Conservation (phyloP, 2,888 invertebrate genomes). For the Ornithoptera priamus region DNA sequence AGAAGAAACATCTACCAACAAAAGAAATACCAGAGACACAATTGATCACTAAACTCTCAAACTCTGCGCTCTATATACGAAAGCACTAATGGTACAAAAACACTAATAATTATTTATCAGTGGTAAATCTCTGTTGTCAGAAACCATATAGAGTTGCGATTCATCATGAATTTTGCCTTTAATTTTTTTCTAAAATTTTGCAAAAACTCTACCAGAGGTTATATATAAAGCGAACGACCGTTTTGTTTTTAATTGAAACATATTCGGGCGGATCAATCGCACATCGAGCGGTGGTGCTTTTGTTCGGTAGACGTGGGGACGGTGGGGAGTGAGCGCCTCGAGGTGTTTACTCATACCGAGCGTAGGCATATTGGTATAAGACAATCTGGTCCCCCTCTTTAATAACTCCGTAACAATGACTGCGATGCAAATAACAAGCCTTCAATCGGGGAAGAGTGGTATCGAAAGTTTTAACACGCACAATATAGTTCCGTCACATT, state of each 20-base stretch:
- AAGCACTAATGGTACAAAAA: no score
- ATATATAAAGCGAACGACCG: background rate
- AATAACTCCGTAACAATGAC: constrained; percentile 55
- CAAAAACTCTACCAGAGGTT: background rate
- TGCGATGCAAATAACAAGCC: constrained; percentile 20
- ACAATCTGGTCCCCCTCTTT: constrained; percentile 57
- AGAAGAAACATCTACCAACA: no score
- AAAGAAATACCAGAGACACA: no score
- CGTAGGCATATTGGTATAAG: constrained; percentile 68
- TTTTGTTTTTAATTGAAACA: constrained; percentile 72
- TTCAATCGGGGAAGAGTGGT: background rate
- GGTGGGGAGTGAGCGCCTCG: constrained; percentile 56
- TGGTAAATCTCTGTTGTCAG: no score
- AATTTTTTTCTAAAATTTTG: no score
- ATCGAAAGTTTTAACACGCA: background rate
- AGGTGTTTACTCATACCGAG: constrained; percentile 69
- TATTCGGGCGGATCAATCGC: constrained; percentile 63
- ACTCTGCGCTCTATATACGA: no score
- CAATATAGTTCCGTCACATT: no score
- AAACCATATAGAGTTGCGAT: no score
- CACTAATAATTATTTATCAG: no score
- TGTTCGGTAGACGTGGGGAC: constrained; percentile 46
- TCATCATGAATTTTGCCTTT: no score
- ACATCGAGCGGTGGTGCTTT: constrained; percentile 48
- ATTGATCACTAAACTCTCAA: no score